phyloP scores from a whole-genome alignment of 2,888 invertebrate genomes.

The Blastobasis lacticolella region DNA sequence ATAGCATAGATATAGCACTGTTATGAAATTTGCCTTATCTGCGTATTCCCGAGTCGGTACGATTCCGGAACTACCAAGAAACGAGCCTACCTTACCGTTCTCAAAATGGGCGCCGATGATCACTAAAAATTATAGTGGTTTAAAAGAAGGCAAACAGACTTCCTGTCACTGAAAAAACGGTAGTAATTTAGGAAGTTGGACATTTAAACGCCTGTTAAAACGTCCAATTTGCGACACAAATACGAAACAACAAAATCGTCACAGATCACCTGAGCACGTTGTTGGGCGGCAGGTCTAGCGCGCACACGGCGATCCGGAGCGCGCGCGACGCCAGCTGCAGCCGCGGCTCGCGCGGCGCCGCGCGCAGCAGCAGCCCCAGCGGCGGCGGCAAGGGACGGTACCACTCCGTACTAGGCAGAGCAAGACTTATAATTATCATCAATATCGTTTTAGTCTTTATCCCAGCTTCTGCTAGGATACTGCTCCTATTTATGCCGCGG shows the following conservation, averaged over 20 bases:
- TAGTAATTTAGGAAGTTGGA: neutral
- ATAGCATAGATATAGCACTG: no score
- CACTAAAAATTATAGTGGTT: neutral
- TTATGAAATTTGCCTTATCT: no score
- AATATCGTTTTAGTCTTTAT: neutral
- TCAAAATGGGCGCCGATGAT: neutral
- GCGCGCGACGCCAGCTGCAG: constrained; percentile 22
- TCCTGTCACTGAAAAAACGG: neutral
- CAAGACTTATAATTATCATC: neutral
- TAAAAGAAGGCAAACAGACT: neutral
- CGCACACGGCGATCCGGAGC: constrained; percentile 33
- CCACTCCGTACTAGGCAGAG: constrained; percentile 21
- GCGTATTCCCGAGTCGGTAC: no score
- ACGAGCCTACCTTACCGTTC: no score
- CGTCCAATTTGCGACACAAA: neutral
- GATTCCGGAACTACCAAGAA: no score
- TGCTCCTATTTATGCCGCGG: neutral
- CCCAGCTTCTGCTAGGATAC: neutral
- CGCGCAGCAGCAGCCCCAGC: constrained; percentile 23
- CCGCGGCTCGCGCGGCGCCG: constrained; percentile 15
- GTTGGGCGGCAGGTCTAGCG: constrained; percentile 31
- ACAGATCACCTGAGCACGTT: constrained; percentile 28
- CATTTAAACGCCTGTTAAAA: neutral
- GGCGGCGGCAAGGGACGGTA: constrained; percentile 27
- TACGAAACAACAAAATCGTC: neutral